Base-by-base conservation (phyloP, 2,888 invertebrate species). In the Camponotus fellah region DNA sequence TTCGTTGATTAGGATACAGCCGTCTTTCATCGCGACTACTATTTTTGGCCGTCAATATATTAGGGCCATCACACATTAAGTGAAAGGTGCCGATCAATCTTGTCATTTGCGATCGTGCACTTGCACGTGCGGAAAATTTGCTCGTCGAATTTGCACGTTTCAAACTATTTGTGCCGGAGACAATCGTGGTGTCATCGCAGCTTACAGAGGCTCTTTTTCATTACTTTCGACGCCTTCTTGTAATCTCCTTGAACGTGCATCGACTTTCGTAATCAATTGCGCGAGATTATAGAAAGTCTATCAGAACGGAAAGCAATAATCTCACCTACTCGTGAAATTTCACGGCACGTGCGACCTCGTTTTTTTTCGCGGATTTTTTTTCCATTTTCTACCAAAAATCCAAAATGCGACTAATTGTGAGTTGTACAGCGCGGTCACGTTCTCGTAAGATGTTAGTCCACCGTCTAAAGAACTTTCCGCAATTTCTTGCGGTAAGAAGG, bases 401-500 rank as follows among this genome's bases (percentile, higher is more conserved):
- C 53, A 66, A 58, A 62, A 85, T 84, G 79, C 84, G 77, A 77
- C 77, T 89, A 89, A 89, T 89, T 89, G 79, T 71, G 62, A 71
- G 60, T 68, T 79, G 60, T 37, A 80, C 60, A 71, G 46, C 60
- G 83, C 64, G 81, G 88, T 84, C 89, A 89, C 89, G 89, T 86
- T 66, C 79, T 71, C 83, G 26, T 60, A 46, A 69, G 53, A 37
- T 43, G 66, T 71, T 89, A 84, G 83, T 74, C 43, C 14, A 34
- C 12, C 4, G 0, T 49, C 68, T 62, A 43, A 14, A 49, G 60
- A 65, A 68, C 66, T 62, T 62, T 46, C 32, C 26, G 17, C 46
- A 62, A 46, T 71, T 37, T 71, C 60, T 80, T 71, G 60, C 37
- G 46, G 37, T 5, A 46, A 62, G 26, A 26, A 46, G 60, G 56